Evolutionary conservation across 1,140 invertebrate genomes (phyloP), one percentile per base, ranked within the genome.

Genomic region (Rhyacophila brunnea): DNA sequence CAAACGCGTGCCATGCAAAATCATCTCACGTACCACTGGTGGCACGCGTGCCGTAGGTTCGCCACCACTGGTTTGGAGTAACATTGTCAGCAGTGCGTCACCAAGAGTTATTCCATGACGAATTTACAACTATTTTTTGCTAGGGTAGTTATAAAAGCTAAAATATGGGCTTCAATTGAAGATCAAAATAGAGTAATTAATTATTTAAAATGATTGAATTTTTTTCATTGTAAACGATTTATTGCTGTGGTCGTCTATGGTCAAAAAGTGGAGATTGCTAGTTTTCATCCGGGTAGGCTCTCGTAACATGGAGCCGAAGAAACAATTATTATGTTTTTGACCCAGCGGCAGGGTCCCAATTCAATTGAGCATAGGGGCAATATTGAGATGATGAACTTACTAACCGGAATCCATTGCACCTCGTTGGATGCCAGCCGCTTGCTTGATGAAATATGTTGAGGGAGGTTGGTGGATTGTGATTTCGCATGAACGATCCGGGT

Each of bases 341-440:
- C 38, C 11, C 3, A 6, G 15, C 15, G 11, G 3, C 23, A 28
- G 23, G 9, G 3, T 28, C 9, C 23, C 9, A 3, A 28, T 3
- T 9, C 23, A 28, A 28, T 9, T 28, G 23, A 28, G 3, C 23
- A 28, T 28, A 3, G 9, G 23, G 3, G 9, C 9, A n/a, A n/a
- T 5, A 13, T 40, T 40, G 11, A 13, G 11, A 40, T 15, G 11
- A 40, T 5, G 3, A 40, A 40, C n/a, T 13, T 6, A 40, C 38
- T 13, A 4, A 86, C 91, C 83, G 68, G 84, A 83, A 63, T 85
- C 73, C 88, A 93, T 92, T 18, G 90, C 86, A 46, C 88, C 95
- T 74, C 88, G 83, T 65, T 86, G 80, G 43, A 93, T 86, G 2
- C 97, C 97, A 50, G 97, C 95, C 13, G 97, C 97, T 81, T 97